Conservation (phyloP, 2,888 invertebrate species). For the Agriopis leucophaearia region DNA sequence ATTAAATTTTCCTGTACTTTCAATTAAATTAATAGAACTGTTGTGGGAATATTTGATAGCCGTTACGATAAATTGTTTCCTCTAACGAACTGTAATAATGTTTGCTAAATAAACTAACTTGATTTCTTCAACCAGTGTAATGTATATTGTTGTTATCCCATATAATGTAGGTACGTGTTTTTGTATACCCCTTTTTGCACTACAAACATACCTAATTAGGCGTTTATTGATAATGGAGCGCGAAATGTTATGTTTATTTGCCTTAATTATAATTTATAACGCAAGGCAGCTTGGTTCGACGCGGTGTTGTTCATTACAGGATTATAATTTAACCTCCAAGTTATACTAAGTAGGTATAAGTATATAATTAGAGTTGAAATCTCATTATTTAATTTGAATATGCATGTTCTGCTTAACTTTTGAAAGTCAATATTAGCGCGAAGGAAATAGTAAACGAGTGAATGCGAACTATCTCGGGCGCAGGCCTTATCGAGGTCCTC, state of each 20-base stretch:
- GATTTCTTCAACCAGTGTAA: conserved; percentile 12
- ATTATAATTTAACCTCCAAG: conserved; percentile 3
- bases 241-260: conserved; percentile 7
- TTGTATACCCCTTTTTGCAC: conserved; percentile 1
- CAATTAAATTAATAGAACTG: neutral
- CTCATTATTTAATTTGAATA: conserved; percentile 32
- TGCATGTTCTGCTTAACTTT: conserved; percentile 46
- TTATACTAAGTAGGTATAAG: conserved; percentile 5
- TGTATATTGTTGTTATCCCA: neutral
- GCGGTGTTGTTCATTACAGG: conserved; percentile 24
- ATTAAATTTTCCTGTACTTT: neutral
- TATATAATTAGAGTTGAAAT: conserved; percentile 7
- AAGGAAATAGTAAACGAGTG: conserved; percentile 28
- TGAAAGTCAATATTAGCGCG: conserved; percentile 42
- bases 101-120: conserved; percentile 7
- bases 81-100: conserved; percentile 3
- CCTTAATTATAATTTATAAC: conserved; percentile 3
- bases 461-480: conserved; percentile 27
- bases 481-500: conserved; percentile 33
- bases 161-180: neutral
- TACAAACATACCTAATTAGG: conserved; percentile 13
- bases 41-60: conserved; percentile 16
- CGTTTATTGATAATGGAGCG: conserved; percentile 3
- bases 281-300: conserved; percentile 23
- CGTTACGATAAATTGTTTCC: conserved; percentile 14